These are phyloP conservation scores for Lasioglossum oenotherae DNA, from an alignment of 2,888 invertebrate species.

Conservation along the genomic window DNA sequence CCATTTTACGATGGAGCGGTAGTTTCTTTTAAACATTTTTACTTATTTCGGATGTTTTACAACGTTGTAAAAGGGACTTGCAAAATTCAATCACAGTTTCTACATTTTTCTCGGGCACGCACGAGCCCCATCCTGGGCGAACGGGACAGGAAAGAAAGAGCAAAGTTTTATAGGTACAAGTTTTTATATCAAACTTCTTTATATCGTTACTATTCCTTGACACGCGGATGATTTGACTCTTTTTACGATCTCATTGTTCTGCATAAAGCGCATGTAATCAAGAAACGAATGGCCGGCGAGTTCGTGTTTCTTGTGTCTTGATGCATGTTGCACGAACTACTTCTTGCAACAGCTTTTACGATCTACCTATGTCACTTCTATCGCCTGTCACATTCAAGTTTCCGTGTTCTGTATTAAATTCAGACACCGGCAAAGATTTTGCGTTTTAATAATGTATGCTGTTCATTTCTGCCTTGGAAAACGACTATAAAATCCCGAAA, in stretches of 20 bases:
- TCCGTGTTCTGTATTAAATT: no score
- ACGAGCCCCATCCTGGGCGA: background rate
- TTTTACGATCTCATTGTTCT: background rate
- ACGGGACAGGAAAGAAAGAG: background rate
- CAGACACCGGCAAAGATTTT: no score
- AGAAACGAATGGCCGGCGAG: background rate
- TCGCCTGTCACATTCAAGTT: background rate
- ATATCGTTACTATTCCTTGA: background rate
- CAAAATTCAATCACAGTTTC: constrained; percentile 1
- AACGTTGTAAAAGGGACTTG: no score
- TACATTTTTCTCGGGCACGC: background rate
- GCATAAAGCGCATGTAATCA: constrained; percentile 1
- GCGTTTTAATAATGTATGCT: no score
- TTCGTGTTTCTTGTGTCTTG: background rate
- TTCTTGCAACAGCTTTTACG: background rate
- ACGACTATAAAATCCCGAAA: background rate
- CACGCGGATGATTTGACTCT: background rate
- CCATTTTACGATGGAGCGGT: no score
- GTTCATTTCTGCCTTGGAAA: background rate
- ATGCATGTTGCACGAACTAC: background rate
- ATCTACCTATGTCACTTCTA: background rate
- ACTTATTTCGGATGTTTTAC: no score
- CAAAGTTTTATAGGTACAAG: background rate
- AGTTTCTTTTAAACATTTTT: no score
- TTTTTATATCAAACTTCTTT: constrained; percentile 5